Conservation (phyloP, 2,888 invertebrate genomes). For the Drosophila buzzatii region DNA sequence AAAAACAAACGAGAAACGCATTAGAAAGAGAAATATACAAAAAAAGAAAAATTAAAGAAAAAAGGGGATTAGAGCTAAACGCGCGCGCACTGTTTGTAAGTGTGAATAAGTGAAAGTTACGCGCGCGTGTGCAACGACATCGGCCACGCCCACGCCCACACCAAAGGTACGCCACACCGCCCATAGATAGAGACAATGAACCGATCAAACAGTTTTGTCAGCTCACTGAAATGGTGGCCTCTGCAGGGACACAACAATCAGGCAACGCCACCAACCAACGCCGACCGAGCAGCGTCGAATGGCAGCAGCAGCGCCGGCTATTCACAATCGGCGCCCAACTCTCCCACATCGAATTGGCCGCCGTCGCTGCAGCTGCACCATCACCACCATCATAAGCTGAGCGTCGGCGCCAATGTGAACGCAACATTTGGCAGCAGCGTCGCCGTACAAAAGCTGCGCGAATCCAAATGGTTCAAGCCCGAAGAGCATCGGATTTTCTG, state of each 20-base stretch:
- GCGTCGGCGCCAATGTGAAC: conserved; percentile 52
- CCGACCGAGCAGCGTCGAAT: conserved; percentile 39
- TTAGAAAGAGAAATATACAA: conserved; percentile 3
- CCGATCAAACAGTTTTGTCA: conserved; percentile 85
- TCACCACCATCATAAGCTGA: conserved; percentile 39
- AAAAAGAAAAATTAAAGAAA: background rate
- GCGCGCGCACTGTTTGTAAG: conserved; percentile 46
- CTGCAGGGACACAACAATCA: conserved; percentile 80
- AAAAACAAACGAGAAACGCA: conserved; percentile 30
- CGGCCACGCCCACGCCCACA: conserved; percentile 33
- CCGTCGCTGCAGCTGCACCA: conserved; percentile 50
- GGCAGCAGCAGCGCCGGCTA: conserved; percentile 47
- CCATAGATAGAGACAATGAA: conserved; percentile 70
- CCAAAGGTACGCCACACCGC: conserved; percentile 11
- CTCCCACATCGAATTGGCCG: conserved; percentile 71
- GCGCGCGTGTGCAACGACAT: conserved; percentile 54
- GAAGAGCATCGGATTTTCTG: conserved; percentile 90
- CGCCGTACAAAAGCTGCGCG: conserved; percentile 90
- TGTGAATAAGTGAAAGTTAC: conserved; percentile 62
- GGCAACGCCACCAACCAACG: conserved; percentile 44
- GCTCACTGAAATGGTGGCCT: conserved; percentile 85
- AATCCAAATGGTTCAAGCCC: conserved; percentile 91
- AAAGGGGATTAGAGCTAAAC: conserved; percentile 21
- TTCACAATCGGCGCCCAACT: conserved; percentile 73
- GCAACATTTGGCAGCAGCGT: conserved; percentile 85